Evolutionary conservation across 1,140 invertebrate genomes (phyloP).

Genomic region (Euschistus heros): DNA sequence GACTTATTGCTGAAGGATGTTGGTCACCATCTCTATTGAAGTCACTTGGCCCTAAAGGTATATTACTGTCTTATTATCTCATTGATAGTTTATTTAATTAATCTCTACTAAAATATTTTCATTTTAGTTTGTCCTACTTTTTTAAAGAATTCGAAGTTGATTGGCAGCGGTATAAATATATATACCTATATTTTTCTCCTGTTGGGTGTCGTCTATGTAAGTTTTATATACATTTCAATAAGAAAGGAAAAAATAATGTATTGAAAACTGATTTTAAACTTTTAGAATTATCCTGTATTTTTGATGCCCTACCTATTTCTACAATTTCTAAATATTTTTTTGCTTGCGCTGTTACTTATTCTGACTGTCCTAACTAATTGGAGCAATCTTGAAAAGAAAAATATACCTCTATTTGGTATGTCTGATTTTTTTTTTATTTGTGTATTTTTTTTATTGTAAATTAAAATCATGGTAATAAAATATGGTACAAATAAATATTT

Average conservation of each 20-base stretch:
- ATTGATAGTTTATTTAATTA: not conserved
- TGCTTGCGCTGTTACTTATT: not conserved
- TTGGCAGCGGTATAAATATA: constrained; percentile 3
- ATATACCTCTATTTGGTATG: not conserved
- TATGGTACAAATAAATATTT: too few species aligned
- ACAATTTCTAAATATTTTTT: not conserved
- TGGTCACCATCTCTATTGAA: too few species aligned
- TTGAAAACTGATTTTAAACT: not conserved
- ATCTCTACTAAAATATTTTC: not conserved
- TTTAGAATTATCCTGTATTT: constrained; percentile 11
- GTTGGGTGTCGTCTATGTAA: not conserved
- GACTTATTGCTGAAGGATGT: too few species aligned
- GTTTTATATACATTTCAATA: not conserved
- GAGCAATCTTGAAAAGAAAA: not conserved
- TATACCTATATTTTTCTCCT: not conserved
- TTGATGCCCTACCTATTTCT: constrained; percentile 6
- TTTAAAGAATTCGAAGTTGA: not conserved
- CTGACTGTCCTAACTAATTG: not conserved
- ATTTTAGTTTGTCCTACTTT: constrained; percentile 6
- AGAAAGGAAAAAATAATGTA: not conserved
- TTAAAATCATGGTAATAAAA: too few species aligned
- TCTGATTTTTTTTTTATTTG: not conserved
- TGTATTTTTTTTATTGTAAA: too few species aligned
- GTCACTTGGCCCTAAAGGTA: not conserved
- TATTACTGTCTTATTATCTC: not conserved